phyloP scores from a whole-genome alignment of 2,113 vertebrate species.

The Hepsetus odoe region DNA sequence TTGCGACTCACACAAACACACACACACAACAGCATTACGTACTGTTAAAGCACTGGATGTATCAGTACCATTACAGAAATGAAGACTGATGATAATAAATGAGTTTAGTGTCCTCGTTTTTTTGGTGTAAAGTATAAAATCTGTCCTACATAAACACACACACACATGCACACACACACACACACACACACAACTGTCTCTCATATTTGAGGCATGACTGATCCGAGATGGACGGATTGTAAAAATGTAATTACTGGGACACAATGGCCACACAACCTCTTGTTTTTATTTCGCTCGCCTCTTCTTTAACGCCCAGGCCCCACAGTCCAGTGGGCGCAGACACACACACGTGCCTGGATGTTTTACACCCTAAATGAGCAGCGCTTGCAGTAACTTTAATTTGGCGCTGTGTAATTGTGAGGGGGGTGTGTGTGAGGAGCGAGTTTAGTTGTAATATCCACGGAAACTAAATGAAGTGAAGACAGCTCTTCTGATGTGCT shows the following conservation, averaged over 20 bases:
- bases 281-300: constrained; percentile 69
- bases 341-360: constrained; percentile 57
- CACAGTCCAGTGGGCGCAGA: constrained; percentile 64
- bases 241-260: constrained; percentile 79
- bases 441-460: constrained; percentile 87
- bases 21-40: constrained; percentile 19
- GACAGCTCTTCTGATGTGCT: constrained; percentile 93
- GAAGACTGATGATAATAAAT: constrained; percentile 41
- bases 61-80: constrained; percentile 42
- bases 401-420: constrained; percentile 80
- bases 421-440: constrained; percentile 52
- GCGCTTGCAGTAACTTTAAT: constrained; percentile 81
- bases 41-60: constrained; percentile 15
- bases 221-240: constrained; percentile 79
- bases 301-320: constrained; percentile 62
- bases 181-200: not conserved
- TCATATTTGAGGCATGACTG: constrained; percentile 75
- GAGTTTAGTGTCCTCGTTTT: constrained; percentile 30
- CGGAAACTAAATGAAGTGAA: constrained; percentile 90
- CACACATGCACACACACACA: constrained; percentile 23
- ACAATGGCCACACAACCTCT: constrained; percentile 75
- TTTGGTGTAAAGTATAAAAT: constrained; percentile 3
- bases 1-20: constrained; percentile 48
- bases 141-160: not conserved
- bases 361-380: constrained; percentile 80